Base-by-base conservation (phyloP, 2,888 invertebrate genomes). In the Amphipoea lucens region DNA sequence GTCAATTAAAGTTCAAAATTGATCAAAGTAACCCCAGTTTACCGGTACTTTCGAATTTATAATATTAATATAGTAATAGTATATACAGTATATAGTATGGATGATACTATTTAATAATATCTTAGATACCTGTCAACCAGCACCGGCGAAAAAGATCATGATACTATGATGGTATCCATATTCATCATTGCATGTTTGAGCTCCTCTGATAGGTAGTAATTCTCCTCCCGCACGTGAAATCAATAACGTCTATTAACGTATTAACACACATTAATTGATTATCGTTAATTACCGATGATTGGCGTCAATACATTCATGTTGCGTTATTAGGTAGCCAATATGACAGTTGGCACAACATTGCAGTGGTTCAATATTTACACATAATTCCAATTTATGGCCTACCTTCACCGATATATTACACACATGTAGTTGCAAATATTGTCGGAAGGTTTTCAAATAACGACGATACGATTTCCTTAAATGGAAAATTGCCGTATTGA, bases 221-320 rank as follows among this genome's bases (percentile, higher is more conserved):
- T 66, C 29, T 29, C 5, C 17, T 54, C 45, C 40, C 42, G 14
- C 36, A 77, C 36, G 45, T 63, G 40, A 83, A 84, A 78, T 78
- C 60, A 74, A 79, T 74, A 42, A 17, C 29, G 42, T 65, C 14
- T 5, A 68, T 48, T 76, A 84, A 48, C 14, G 45, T 60, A 62
- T 67, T 83, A 84, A 65, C 80, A 78, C 76, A 83, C n/a, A 36
- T 65, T 73, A 60, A 87, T 84, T 74, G 84, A 71, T 68, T 78
- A 87, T 71, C 1, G 51, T 74, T 87, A 80, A 87, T 71, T 76
- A 85, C 45, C 63, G 29, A 80, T 85, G 60, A 79, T 85, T 80
- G 57, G 48, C 74, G 57, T 60, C 57, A 67, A 60, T 76, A n/a
- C 12, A 81, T 67, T 62, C 2, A 54, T 20, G 70, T 85, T 85